Percentiles rank a stretch among this genome's conserved stretches.
These are phyloP conservation scores for Gymnosoma rotundatum DNA, from an alignment of 2,888 invertebrate species.

Conservation along the genomic window DNA sequence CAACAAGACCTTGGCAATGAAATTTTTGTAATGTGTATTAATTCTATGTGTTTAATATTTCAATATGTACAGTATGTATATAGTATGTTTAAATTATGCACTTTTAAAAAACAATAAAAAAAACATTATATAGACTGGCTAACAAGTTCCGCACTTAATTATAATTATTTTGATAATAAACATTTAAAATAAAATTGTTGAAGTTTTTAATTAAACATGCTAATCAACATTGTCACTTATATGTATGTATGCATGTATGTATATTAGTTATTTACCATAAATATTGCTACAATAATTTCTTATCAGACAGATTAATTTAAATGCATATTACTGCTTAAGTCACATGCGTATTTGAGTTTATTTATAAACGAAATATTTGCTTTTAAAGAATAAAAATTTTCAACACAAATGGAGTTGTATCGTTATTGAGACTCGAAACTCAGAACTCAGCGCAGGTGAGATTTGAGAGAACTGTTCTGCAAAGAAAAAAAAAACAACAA, in stretches of 20 bases:
- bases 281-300: not conserved
- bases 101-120: not conserved
- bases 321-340: not conserved
- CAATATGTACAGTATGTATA: slow-evolving; percentile 2
- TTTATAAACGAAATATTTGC: not conserved
- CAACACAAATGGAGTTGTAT: not conserved
- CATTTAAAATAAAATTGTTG: not conserved
- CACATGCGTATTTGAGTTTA: not conserved
- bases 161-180: slow-evolving; percentile 1
- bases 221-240: too few relatives aligned
- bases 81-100: not conserved
- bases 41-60: not conserved
- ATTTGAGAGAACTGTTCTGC: not conserved
- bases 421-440: not conserved
- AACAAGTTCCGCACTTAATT: slow-evolving; percentile 45
- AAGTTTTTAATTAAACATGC: too few relatives aligned
- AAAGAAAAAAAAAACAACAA: too few relatives aligned
- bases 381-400: not conserved
- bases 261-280: too few relatives aligned
- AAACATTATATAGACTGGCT: slow-evolving; percentile 33
- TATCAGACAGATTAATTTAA: slow-evolving; percentile 12
- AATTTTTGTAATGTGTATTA: slow-evolving; percentile 1
- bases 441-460: slow-evolving; percentile 10
- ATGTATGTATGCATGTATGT: too few relatives aligned
- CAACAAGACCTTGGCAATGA: slow-evolving; percentile 47